These are phyloP conservation scores for Taurulus bubalis DNA, from an alignment of 2,113 vertebrate species.

Conservation along the genomic window DNA sequence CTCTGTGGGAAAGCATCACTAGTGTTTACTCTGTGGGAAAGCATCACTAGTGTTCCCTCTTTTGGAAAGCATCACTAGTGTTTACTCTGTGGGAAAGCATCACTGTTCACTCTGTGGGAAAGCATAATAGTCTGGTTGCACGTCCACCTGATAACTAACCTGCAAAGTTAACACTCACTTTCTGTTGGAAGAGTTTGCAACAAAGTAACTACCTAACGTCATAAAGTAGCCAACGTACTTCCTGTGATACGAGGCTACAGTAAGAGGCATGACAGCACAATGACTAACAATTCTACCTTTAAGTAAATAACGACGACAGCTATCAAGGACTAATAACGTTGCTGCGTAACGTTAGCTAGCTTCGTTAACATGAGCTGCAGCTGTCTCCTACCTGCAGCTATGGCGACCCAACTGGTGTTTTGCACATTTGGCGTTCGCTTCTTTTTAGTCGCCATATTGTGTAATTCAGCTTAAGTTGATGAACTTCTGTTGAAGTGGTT, in stretches of 20 bases:
- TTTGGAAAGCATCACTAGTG: too few species aligned
- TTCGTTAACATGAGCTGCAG: neutral
- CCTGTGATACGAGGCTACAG: neutral
- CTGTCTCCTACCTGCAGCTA: constrained; percentile 73
- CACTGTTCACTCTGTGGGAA: neutral
- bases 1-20: too few species aligned
- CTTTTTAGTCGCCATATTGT: constrained; percentile 80
- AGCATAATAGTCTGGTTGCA: too few species aligned
- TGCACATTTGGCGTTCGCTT: constrained; percentile 68
- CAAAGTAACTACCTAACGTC: neutral
- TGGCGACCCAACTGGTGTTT: constrained; percentile 81
- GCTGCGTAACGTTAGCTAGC: neutral
- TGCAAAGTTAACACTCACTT: neutral
- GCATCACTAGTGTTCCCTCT: too few species aligned
- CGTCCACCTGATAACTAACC: neutral
- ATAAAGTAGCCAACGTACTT: neutral
- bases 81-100: neutral
- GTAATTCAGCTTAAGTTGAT: neutral
- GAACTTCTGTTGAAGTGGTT: neutral
- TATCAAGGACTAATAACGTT: neutral
- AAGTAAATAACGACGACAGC: neutral
- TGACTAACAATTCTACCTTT: neutral
- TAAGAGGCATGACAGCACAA: neutral
- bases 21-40: too few species aligned
- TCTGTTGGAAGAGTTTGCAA: neutral